Base-by-base conservation (phyloP, 1,140 invertebrate genomes). In the Trichoplusia ni region DNA sequence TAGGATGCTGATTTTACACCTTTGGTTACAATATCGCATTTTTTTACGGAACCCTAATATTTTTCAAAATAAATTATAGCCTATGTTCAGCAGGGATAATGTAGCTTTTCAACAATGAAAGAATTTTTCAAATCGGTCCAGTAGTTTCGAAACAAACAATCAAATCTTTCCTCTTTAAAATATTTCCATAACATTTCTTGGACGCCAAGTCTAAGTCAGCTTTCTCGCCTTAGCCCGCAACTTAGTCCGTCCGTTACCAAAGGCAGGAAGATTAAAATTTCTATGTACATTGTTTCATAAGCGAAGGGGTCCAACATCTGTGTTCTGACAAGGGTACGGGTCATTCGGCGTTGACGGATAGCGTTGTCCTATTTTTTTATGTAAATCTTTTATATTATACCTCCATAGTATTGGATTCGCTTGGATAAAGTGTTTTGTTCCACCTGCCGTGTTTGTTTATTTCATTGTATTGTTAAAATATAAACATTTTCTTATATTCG, bases 211-310 rank as follows among this genome's bases (percentile, higher is more conserved):
- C 1, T 11, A 4, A 2, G 14, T n/a, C 14, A 37, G 33, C 4
- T 37, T 4, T 4, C 38, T 5, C 38, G 38, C 23, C 11, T n/a
- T 2, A 5, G 23, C 18, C 4, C 42, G 11, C 25, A 46, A 13
- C 42, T 46, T 46, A 46, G 13, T 2, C 23, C 42, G 14, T 0
- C 3, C 13, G 7, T 19, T 18, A 25, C 11, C 23, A 7, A 46
- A 23, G n/a, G 40, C 40, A 44, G 40, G 42, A 46, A 46, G 42
- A 46, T 46, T 82, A 77, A 82, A 82, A 82, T 79, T 77, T 79
- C 64, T 77, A 61, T 70, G 65, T 79, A 77, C 71, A 73, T 74
- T 72, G 73, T 81, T 82, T 79, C 73, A 82, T 82, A 82, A 73
- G 69, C 64, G 62, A 68, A 40, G 63, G 66, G 69, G 61, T 58